Percentiles rank a stretch among this genome's conserved stretches.
phyloP scores from a whole-genome alignment of 2,113 vertebrate genomes.

The Megaceryle maxima region DNA sequence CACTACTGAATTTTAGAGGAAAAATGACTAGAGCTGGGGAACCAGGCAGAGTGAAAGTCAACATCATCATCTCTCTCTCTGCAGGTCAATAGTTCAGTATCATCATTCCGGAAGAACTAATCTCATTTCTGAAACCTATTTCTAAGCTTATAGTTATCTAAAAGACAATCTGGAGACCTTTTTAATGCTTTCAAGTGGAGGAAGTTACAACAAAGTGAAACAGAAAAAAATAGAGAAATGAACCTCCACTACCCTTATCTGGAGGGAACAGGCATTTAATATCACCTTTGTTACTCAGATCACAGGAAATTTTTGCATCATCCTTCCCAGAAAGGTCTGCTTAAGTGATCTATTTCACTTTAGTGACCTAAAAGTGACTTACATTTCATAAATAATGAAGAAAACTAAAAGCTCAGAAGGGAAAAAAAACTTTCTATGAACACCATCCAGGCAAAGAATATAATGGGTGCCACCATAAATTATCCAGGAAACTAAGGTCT shows the following conservation, averaged over 20 bases:
- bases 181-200: neutral
- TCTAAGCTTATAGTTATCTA: slow-evolving; percentile 16
- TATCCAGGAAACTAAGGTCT: neutral
- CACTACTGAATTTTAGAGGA: slow-evolving; percentile 14
- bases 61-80: neutral
- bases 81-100: slow-evolving; percentile 42
- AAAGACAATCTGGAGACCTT: slow-evolving; percentile 17
- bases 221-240: neutral
- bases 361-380: neutral
- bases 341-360: neutral
- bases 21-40: slow-evolving; percentile 14
- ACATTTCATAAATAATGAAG: neutral
- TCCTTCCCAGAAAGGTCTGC: neutral
- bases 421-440: neutral
- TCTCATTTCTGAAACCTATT: slow-evolving; percentile 23
- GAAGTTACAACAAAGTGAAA: slow-evolving; percentile 8
- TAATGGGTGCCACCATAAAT: neutral
- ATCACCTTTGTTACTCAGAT: neutral
- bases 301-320: neutral
- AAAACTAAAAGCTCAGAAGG: slow-evolving; percentile 24
- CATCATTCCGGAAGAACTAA: slow-evolving; percentile 12
- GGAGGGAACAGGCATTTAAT: neutral
- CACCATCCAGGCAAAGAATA: neutral
- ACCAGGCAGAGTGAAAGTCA: slow-evolving; percentile 20
- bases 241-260: neutral